These are phyloP conservation scores for Rhynchotus rufescens DNA, from an alignment of 2,797 vertebrate genomes.

Conservation along the genomic window DNA sequence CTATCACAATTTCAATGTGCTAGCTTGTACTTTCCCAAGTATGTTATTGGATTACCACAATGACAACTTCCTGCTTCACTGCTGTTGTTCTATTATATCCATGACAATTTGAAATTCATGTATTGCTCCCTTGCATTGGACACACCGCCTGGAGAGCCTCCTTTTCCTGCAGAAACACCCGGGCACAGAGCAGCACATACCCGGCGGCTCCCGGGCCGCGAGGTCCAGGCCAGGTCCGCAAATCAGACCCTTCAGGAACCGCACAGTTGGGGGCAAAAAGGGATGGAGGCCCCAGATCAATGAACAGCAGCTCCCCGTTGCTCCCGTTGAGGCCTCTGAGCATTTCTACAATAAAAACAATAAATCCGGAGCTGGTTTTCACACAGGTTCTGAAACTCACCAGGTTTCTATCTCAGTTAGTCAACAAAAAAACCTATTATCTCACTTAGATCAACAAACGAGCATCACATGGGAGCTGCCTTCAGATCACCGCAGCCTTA, in stretches of 20 bases:
- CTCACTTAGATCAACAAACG: slow-evolving; percentile 50
- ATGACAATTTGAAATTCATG: neutral
- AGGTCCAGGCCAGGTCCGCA: no score
- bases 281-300: rapidly evolving
- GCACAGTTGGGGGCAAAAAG: neutral
- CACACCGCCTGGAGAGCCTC: neutral
- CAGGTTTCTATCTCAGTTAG: slow-evolving; percentile 42
- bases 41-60: neutral
- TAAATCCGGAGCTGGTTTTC: slow-evolving; percentile 3
- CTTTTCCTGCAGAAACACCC: neutral
- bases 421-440: slow-evolving; percentile 57
- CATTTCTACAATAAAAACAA: neutral
- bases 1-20: neutral
- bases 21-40: neutral
- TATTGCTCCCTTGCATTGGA: neutral
- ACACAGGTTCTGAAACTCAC: slow-evolving; percentile 14
- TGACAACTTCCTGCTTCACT: neutral
- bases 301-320: no score
- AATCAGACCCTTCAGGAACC: rapidly evolving
- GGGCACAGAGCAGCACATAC: no score
- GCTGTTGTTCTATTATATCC: neutral
- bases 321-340: neutral
- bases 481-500: neutral
- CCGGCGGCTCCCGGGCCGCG: no score
- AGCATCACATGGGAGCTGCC: neutral